A percentile compares a stretch with the other conserved stretches of the same genome.
Evolutionary conservation across 1,140 invertebrate species (phyloP).

Genomic region (Pseudachorutes palmiensis): DNA sequence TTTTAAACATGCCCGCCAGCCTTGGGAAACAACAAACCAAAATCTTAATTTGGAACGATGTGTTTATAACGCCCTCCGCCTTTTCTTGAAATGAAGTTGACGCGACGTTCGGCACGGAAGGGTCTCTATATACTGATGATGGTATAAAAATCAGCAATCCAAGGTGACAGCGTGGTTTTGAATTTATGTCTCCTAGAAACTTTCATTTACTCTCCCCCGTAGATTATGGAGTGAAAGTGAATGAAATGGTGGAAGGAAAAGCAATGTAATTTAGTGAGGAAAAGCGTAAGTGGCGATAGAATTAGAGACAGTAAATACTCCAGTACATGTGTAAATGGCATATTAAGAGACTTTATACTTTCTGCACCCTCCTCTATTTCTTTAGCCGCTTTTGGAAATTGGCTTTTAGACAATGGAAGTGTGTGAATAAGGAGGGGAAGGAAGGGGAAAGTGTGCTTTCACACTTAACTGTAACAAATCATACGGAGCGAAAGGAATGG

Average conservation of each 20-base stretch:
- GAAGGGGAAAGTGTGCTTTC: not conserved
- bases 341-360: conserved; percentile 10
- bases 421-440: conserved; percentile 5
- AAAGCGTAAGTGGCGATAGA: conserved; percentile 4
- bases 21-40: not conserved
- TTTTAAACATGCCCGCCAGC: too few relatives aligned
- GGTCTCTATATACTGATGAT: too few relatives aligned
- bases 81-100: too few relatives aligned
- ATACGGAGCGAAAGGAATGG: conserved; percentile 7
- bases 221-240: not conserved
- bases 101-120: too few relatives aligned
- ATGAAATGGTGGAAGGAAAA: not conserved
- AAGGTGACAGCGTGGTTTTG: too few relatives aligned
- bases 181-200: too few relatives aligned
- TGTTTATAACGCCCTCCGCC: too few relatives aligned
- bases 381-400: conserved; percentile 17
- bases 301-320: conserved; percentile 4
- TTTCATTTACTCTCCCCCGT: not conserved
- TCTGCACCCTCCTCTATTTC: conserved; percentile 4
- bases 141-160: too few relatives aligned
- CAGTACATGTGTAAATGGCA: not conserved
- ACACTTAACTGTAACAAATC: conserved; percentile 26
- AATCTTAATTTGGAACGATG: too few relatives aligned
- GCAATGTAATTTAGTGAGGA: not conserved
- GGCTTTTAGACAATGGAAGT: conserved; percentile 17